Evolutionary conservation across 2,797 vertebrate species (phyloP), one percentile per base, ranked within the genome.

Genomic region (Mormyrops attenuatus): DNA sequence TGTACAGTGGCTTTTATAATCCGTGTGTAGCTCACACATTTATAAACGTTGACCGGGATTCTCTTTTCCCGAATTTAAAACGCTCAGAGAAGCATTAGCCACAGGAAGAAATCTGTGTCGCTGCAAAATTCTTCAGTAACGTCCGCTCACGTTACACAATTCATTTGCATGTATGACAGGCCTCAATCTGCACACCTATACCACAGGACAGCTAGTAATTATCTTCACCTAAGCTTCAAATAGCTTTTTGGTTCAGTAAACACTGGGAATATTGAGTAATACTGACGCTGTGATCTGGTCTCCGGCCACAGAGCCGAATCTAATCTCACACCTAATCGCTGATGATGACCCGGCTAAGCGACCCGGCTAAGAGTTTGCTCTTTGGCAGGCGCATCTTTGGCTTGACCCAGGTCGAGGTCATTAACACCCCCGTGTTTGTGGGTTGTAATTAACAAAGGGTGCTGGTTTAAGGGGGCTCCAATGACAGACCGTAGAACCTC

Each of bases 141-240:
- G 49, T 52, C 47, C 22, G 22, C 20, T 85, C 47, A 52, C 85
- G 34, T 60, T 57, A 55, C 34, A 38, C 85, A 8, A 15, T 55
- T 38, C 52, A 57, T 53, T 38, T 87, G 26, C 30, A 41, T 34
- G 15, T 57, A 4, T 87, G 85, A 87, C 85, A 87, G 34, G 85
- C 85, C 85, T 55, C 85, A 87, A 26, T 87, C 85, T 87, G 85
- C 85, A 57, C 17, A 87, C 53, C 52, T 8, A 52, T n/a, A 57
- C 85, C 52, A 9, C 85, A 17, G 53, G 85, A 41, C 85, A 87
- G 85, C 50, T 87, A 87, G 53, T 60, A 87, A 87, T 87, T 87
- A 87, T 57, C 85, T 57, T 87, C 53, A 57, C 34, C 85, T 55
- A 87, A 87, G 50, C 85, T 26, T 34, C 52, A 20, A 55, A 57